Evolutionary conservation across 2,113 vertebrate genomes (phyloP).

Genomic region (Microcebus lehilahytsara): DNA sequence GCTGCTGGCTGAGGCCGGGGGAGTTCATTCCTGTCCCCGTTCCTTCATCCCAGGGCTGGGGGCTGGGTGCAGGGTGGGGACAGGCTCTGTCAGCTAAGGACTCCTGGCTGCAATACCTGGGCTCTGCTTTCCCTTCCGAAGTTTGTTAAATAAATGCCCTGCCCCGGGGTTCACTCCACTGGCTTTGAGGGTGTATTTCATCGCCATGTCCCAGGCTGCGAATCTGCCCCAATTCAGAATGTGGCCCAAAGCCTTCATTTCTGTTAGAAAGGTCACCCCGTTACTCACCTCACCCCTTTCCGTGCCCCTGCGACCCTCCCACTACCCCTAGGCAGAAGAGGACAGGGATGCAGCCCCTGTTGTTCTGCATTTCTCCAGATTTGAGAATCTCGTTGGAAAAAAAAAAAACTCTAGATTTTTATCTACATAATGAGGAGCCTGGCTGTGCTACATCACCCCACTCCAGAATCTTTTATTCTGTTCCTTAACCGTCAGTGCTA

Average conservation of each 20-base stretch:
- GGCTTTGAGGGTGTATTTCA: neutral
- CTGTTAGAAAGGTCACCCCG: no score
- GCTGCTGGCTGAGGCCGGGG: neutral
- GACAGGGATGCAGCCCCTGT: neutral
- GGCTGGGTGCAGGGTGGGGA: rapidly evolving
- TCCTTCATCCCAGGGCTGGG: neutral
- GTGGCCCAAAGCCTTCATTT: neutral
- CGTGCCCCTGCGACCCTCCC: neutral
- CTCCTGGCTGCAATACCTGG: neutral
- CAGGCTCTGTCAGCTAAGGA: no score
- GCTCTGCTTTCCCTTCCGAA: neutral
- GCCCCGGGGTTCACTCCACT: neutral
- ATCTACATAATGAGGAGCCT: neutral
- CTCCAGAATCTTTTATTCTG: neutral
- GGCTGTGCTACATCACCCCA: neutral
- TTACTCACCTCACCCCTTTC: neutral
- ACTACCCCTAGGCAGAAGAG: neutral
- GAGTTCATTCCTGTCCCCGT: neutral
- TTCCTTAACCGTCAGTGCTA: neutral
- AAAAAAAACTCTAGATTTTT: neutral
- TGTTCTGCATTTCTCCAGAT: neutral
- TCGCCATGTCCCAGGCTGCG: neutral
- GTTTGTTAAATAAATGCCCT: neutral
- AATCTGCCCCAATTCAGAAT: neutral
- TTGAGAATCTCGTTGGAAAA: neutral